These are phyloP conservation scores for Pseudochromis fuscus DNA, from an alignment of 2,797 vertebrate genomes.

Conservation along the genomic window DNA sequence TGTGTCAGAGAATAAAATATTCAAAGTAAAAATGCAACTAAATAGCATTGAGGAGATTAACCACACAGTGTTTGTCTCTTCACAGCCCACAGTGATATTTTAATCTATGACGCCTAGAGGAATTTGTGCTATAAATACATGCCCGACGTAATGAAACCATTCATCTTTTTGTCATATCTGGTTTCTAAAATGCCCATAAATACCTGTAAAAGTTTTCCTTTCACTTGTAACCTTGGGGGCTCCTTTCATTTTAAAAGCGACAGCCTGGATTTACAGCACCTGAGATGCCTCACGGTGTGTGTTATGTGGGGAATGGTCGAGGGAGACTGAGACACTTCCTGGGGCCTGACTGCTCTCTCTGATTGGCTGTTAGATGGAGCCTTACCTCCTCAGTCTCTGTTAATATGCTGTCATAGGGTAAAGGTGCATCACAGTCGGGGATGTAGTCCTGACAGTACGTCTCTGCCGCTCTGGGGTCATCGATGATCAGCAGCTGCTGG, in stretches of 20 bases:
- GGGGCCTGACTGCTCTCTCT: neutral
- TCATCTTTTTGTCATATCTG: slow-evolving; percentile 37
- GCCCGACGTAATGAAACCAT: slow-evolving; percentile 17
- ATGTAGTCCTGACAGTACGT: slow-evolving; percentile 90
- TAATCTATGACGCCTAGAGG: slow-evolving; percentile 17
- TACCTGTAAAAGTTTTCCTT: slow-evolving; percentile 33
- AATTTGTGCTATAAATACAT: slow-evolving; percentile 8
- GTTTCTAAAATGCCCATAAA: slow-evolving; percentile 35
- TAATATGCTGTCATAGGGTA: slow-evolving; percentile 81
- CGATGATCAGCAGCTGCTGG: slow-evolving; percentile 90
- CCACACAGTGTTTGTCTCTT: neutral
- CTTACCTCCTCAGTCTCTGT: slow-evolving; percentile 81
- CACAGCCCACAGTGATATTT: neutral
- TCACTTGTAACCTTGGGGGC: slow-evolving; percentile 29
- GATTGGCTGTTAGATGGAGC: neutral
- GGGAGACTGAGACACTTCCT: neutral
- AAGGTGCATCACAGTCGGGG: slow-evolving; percentile 84
- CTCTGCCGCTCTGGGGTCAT: slow-evolving; percentile 87
- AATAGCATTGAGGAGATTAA: neutral
- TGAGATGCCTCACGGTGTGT: slow-evolving; percentile 14
- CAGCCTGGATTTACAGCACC: slow-evolving; percentile 48
- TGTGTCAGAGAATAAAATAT: slow-evolving; percentile 1
- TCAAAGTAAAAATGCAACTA: neutral
- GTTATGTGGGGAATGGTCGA: slow-evolving; percentile 2
- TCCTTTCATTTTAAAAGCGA: slow-evolving; percentile 6